phyloP scores from a whole-genome alignment of 2,888 invertebrate species.

The Dione juno region DNA sequence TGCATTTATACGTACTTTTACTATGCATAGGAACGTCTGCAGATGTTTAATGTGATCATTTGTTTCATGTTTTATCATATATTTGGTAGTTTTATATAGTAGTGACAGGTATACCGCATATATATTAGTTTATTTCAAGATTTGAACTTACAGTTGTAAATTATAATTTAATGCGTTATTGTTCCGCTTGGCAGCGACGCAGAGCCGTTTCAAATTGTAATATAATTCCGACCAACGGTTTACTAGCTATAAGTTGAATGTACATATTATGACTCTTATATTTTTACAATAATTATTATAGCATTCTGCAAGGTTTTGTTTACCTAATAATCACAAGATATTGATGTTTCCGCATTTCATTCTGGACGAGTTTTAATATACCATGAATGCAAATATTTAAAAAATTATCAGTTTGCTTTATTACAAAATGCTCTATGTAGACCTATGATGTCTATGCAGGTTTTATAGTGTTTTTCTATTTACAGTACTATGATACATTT shows the following conservation, averaged over 20 bases:
- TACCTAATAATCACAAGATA: neutral
- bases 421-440: too few species aligned
- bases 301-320: neutral
- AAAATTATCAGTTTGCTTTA: too few species aligned
- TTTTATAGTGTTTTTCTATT: too few species aligned
- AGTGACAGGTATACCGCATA: neutral
- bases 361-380: too few species aligned
- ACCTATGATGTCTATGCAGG: too few species aligned
- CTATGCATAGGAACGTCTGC: too few species aligned
- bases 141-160: slow-evolving; percentile 31
- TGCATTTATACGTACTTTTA: neutral
- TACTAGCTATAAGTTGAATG: slow-evolving; percentile 27
- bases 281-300: slow-evolving; percentile 9
- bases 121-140: slow-evolving; percentile 9
- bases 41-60: too few species aligned
- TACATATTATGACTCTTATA: slow-evolving; percentile 6
- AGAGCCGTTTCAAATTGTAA: slow-evolving; percentile 57
- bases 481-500: too few species aligned
- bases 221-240: slow-evolving; percentile 45
- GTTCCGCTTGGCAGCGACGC: slow-evolving; percentile 68
- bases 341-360: neutral
- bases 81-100: neutral
- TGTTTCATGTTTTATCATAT: neutral
- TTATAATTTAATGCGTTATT: slow-evolving; percentile 51
- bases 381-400: too few species aligned